Conservation (phyloP, 2,113 vertebrate genomes). For the Aix galericulata region DNA sequence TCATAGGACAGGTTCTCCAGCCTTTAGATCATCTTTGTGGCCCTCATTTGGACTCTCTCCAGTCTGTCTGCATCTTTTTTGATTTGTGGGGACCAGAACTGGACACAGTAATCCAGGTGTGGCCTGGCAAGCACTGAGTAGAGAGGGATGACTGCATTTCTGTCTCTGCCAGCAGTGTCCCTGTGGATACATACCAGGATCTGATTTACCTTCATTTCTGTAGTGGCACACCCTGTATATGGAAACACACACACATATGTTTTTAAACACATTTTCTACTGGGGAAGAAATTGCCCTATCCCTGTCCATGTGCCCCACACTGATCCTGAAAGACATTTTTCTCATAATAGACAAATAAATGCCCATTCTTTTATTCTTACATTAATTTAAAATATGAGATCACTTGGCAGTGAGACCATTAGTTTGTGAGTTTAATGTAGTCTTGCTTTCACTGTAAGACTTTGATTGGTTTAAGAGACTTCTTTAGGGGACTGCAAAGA, state of each 20-base stretch:
- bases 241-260: not conserved
- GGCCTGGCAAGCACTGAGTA: not conserved
- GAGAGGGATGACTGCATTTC: no score
- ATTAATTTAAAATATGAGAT: constrained; percentile 11
- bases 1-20: not conserved
- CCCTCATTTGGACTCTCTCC: not conserved
- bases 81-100: not conserved
- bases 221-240: not conserved
- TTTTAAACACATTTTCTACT: not conserved
- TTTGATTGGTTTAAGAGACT: not conserved
- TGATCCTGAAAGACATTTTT: not conserved
- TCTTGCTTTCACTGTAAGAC: not conserved
- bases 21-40: not conserved
- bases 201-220: no score
- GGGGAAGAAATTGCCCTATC: not conserved
- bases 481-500: not conserved
- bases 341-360: not conserved
- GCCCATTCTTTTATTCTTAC: not conserved
- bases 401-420: not conserved
- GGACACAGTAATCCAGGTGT: not conserved
- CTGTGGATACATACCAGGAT: no score
- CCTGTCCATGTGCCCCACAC: not conserved
- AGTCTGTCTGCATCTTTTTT: not conserved
- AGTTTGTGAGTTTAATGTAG: not conserved
- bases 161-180: no score